Base-by-base conservation (phyloP, 2,113 vertebrate genomes). In the Hippolais icterina region DNA sequence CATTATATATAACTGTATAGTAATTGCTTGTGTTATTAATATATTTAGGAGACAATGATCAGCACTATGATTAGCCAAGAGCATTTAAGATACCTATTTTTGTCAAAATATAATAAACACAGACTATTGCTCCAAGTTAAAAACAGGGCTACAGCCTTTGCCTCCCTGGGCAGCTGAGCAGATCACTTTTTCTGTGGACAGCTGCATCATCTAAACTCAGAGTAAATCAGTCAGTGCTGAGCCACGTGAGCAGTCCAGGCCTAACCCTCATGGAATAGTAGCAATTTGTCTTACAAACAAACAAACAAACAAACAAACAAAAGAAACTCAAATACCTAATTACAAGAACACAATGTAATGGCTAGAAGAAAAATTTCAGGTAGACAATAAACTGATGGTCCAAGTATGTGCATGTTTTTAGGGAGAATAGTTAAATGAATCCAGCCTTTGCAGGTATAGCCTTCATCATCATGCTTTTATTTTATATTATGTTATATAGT, bases 191-290 rank as follows among this genome's bases (percentile, higher is more conserved):
- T 82, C 47, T 42, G 15, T 3, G 14, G 15, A 25, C 12, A 87
- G 11, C 46, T 78, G 42, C 39, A 56, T 19, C 52, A 14, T 28
- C 35, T 78, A 27, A 70, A 46, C n/a, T 56, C 31, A 37, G 61
- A 87, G 63, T 29, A 52, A 75, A 76, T 56, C 44, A 61, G 46
- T 69, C 72, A 85, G 15, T 83, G 53, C 23, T 54, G 39, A 78
- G 42, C 23, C 0, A 1, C 0, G 0, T 52, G 70, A 78, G 56
- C 29, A 87, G 72, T 41, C 63, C 78, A 66, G 24, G 11, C 27
- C 23, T 80, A 33, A 70, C 23, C 35, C 21, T 80, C 46, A n/a
- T 5, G 27, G 59, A 41, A 74, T 4, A 61, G 46, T 12, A 72
- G 28, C 15, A 69, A 69, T 85, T 90, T 83, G 3, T 85, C 66